phyloP scores from a whole-genome alignment of 2,113 vertebrate species.

The Paradisaea rubra region DNA sequence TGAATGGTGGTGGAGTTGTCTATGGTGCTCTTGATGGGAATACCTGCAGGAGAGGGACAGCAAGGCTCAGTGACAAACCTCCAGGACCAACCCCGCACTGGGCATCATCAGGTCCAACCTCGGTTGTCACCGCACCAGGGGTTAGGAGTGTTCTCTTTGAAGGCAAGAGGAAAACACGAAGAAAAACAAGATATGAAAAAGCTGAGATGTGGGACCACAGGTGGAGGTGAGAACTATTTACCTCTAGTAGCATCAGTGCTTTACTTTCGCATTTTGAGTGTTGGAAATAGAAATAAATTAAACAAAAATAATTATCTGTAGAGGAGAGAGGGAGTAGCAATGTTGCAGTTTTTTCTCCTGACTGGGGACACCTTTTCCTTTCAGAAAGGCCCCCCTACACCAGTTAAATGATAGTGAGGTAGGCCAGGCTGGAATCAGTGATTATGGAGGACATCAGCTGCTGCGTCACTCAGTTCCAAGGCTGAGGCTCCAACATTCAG shows the following conservation, averaged over 20 bases:
- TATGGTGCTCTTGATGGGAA: conserved; percentile 92
- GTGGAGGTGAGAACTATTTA: background rate
- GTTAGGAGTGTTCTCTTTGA: background rate
- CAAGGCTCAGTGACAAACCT: background rate
- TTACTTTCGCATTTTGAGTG: background rate
- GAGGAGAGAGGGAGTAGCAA: background rate
- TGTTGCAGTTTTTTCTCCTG: background rate
- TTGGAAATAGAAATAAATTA: background rate
- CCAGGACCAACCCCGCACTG: accelerated
- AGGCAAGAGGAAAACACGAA: background rate
- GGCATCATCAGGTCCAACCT: background rate
- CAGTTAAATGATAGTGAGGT: background rate
- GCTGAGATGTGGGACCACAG: background rate
- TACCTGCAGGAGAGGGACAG: conserved; percentile 71
- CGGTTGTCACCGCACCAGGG: accelerated
- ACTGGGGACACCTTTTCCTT: background rate
- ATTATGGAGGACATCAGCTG: background rate
- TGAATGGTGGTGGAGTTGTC: conserved; percentile 88
- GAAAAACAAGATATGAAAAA: background rate
- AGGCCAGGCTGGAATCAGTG: background rate
- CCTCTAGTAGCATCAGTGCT: background rate
- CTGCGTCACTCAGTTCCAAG: background rate
- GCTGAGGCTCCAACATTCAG: background rate
- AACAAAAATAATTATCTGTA: background rate
- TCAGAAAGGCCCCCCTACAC: background rate